Evolutionary conservation across 2,113 vertebrate species (phyloP).

Genomic region (Pseudonaja textilis): DNA sequence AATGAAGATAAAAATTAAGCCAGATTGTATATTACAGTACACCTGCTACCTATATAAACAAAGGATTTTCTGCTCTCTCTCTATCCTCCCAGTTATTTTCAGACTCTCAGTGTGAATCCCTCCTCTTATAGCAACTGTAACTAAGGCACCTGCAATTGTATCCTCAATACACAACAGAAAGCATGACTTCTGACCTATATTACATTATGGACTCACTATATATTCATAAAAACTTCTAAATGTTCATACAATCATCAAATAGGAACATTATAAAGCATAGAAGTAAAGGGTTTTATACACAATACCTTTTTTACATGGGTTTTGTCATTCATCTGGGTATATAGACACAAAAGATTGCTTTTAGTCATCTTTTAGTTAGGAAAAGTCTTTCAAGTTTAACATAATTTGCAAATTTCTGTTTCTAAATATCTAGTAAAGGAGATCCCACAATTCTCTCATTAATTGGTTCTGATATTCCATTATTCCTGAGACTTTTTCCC

Average conservation of each 20-base stretch:
- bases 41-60: not conserved
- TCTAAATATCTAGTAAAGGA: not conserved
- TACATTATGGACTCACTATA: not conserved
- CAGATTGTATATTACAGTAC: not conserved
- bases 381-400: conserved; percentile 2
- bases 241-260: not conserved
- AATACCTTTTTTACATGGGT: not conserved
- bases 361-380: not conserved
- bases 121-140: not conserved
- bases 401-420: not conserved
- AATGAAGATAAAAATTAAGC: not conserved
- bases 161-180: not conserved
- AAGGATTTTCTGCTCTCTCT: not conserved
- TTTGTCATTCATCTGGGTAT: not conserved
- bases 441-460: not conserved
- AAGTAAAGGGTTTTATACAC: not conserved
- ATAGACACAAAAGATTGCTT: not conserved
- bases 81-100: not conserved
- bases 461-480: not conserved
- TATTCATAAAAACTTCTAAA: not conserved
- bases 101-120: not conserved
- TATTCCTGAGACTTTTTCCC: not conserved
- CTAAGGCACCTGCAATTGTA: not conserved
- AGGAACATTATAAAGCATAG: not conserved
- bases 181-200: not conserved